phyloP scores from a whole-genome alignment of 2,797 vertebrate species.

The Pterois miles region DNA sequence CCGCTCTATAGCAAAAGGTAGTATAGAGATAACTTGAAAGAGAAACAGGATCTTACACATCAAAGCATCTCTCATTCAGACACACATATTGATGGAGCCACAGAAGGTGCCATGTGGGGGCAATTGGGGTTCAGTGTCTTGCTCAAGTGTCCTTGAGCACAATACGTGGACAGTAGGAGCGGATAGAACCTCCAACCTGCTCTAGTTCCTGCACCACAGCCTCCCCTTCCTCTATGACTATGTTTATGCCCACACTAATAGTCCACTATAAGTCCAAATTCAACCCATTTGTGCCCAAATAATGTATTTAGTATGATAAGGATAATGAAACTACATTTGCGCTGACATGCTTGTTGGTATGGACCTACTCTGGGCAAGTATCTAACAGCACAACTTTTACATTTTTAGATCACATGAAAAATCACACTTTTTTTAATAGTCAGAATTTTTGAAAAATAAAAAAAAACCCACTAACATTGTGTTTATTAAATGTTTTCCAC shows the following conservation, averaged over 20 bases:
- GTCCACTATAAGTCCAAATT: neutral
- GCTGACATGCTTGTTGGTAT: too few relatives aligned
- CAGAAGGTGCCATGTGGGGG: neutral
- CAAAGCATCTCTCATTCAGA: neutral
- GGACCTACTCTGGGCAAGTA: too few relatives aligned
- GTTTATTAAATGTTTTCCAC: too few relatives aligned
- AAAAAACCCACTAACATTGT: too few relatives aligned
- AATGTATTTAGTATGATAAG: too few relatives aligned
- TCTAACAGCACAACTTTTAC: too few relatives aligned
- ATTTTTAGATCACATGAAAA: too few relatives aligned
- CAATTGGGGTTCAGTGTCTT: neutral
- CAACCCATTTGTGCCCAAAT: too few relatives aligned
- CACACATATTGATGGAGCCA: neutral
- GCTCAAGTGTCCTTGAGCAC: too few relatives aligned
- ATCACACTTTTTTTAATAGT: too few relatives aligned
- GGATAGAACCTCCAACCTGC: neutral
- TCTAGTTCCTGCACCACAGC: neutral
- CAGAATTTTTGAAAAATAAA: too few relatives aligned
- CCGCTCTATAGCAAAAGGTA: neutral
- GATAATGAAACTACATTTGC: too few relatives aligned
- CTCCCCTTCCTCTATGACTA: neutral
- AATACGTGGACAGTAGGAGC: neutral
- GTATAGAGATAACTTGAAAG: neutral
- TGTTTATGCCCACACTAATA: neutral
- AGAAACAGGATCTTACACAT: neutral